Percentiles rank a stretch among this genome's conserved stretches.
These are phyloP conservation scores for Oreochromis grahami DNA, from an alignment of 2,797 vertebrate species.

Conservation along the genomic window DNA sequence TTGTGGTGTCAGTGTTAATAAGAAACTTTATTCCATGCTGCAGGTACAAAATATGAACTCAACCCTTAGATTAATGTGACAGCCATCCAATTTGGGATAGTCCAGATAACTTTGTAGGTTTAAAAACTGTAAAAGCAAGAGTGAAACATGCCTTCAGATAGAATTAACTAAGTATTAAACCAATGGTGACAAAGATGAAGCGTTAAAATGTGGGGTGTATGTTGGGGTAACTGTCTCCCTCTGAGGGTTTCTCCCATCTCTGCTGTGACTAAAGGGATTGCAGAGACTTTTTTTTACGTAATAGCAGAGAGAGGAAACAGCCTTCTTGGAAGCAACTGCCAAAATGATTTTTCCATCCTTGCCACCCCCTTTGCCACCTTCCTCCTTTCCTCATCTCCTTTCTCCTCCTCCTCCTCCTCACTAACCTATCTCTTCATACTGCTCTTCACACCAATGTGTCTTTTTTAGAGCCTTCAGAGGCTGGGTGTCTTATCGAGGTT, in stretches of 20 bases:
- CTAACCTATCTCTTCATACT: constrained; percentile 47
- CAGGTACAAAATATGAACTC: background rate
- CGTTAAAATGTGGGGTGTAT: constrained; percentile 23
- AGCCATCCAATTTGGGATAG: constrained; percentile 17
- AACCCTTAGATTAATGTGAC: background rate
- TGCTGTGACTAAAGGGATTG: constrained; percentile 79
- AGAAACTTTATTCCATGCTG: constrained; percentile 1
- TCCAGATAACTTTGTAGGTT: constrained; percentile 13
- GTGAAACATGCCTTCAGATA: constrained; percentile 43
- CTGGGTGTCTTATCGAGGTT: constrained; percentile 70
- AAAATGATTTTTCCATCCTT: constrained; percentile 34
- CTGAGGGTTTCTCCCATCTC: constrained; percentile 63
- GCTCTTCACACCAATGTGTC: constrained; percentile 55
- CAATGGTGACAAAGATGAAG: constrained; percentile 45
- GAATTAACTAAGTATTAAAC: constrained; percentile 57
- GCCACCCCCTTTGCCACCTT: constrained; percentile 18
- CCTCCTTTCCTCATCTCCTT: constrained; percentile 7
- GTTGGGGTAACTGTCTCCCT: constrained; percentile 40
- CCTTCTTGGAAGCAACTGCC: constrained; percentile 56
- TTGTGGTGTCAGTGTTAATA: constrained; percentile 7
- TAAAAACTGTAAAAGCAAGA: constrained; percentile 23
- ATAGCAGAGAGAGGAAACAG: constrained; percentile 56
- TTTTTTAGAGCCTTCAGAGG: constrained; percentile 63
- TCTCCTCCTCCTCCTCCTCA: constrained; percentile 22
- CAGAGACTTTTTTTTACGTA: constrained; percentile 62